Evolutionary conservation across 64 coral and sea anemone species (phyloP).

Genomic region (Cladopsammia gracilis): DNA sequence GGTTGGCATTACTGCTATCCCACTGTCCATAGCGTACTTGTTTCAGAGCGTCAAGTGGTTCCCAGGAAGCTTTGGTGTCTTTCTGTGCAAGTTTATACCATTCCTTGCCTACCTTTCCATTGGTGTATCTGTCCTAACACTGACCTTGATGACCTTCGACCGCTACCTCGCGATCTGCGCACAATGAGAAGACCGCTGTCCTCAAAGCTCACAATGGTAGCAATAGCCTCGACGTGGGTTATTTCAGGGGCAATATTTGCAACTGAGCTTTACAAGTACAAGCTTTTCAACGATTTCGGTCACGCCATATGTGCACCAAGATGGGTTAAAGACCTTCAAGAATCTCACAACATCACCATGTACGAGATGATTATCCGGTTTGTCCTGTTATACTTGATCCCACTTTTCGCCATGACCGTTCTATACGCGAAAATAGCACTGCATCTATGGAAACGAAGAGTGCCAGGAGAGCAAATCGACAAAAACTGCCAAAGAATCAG

Average conservation of each 20-base stretch:
- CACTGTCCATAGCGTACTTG: constrained; percentile 36
- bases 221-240: constrained; percentile 19
- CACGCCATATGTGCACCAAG: constrained; percentile 10
- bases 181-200: constrained; percentile 28
- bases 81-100: constrained; percentile 37
- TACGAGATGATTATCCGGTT: constrained; percentile 45
- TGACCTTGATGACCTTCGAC: constrained; percentile 35
- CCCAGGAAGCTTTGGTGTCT: constrained; percentile 15
- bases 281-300: not conserved
- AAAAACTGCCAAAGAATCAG: not conserved
- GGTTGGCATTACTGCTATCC: constrained; percentile 20
- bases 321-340: not conserved
- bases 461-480: constrained; percentile 25
- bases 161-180: constrained; percentile 43
- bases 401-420: constrained; percentile 43
- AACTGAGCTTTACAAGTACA: constrained; percentile 38
- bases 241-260: not conserved
- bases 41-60: constrained; percentile 39
- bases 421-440: constrained; percentile 33
- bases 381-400: constrained; percentile 50
- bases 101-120: constrained; percentile 37
- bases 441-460: constrained; percentile 22
- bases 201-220: not conserved
- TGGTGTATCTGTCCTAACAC: constrained; percentile 18
- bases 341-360: not conserved